Evolutionary conservation across 2,113 vertebrate genomes (phyloP).

Genomic region (Rhombomys opimus): DNA sequence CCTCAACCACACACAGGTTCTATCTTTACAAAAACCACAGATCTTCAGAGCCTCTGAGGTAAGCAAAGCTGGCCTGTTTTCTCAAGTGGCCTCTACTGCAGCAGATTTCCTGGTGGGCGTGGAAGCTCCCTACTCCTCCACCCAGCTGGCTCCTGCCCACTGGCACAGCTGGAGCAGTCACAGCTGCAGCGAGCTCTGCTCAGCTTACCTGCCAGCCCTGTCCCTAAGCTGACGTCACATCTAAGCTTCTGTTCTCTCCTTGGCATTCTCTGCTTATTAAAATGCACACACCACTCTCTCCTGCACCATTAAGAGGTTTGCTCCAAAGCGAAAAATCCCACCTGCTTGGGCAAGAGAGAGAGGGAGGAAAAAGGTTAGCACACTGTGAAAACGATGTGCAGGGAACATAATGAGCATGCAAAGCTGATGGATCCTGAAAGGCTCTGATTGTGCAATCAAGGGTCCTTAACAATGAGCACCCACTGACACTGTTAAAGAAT

Average conservation of each 20-base stretch:
- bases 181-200: background rate
- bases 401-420: background rate
- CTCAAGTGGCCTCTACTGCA: fast-evolving
- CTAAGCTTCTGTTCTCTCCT: background rate
- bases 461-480: background rate
- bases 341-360: background rate
- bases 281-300: background rate
- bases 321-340: background rate
- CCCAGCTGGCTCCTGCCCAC: background rate
- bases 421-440: background rate
- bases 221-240: slow-evolving; percentile 40
- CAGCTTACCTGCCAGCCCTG: background rate
- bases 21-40: fast-evolving
- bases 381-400: background rate
- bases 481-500: fast-evolving
- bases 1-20: background rate
- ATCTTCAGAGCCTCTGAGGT: fast-evolving
- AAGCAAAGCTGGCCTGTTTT: too few species aligned
- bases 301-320: background rate
- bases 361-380: background rate
- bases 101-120: fast-evolving
- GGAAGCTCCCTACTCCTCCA: background rate
- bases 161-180: background rate
- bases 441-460: background rate
- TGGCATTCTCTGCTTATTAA: slow-evolving; percentile 16